phyloP scores from a whole-genome alignment of 2,888 invertebrate species.

The Archips crataeganus region DNA sequence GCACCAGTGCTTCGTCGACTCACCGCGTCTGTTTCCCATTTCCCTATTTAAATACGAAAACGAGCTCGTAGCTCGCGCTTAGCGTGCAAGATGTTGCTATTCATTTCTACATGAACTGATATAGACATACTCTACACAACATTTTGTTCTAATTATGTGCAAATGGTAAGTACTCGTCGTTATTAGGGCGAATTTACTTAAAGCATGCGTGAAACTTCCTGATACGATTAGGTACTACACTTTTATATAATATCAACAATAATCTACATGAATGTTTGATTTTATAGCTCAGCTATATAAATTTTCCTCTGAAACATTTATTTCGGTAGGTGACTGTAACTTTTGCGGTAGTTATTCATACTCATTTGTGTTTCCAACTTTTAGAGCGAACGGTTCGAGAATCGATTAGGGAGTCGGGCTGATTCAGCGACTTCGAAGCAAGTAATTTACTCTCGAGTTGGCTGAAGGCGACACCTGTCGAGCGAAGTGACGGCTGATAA shows the following conservation, averaged over 20 bases:
- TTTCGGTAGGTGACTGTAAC: slow-evolving; percentile 6
- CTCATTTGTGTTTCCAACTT: slow-evolving; percentile 62
- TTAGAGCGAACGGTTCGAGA: slow-evolving; percentile 71
- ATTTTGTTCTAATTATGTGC: slow-evolving; percentile 28
- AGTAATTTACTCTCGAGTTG: slow-evolving; percentile 85
- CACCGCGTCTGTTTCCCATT: slow-evolving; percentile 84
- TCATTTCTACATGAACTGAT: slow-evolving; percentile 65
- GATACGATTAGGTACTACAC: too few relatives aligned
- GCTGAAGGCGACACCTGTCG: slow-evolving; percentile 86
- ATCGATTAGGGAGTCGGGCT: slow-evolving; percentile 80
- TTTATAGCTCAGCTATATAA: background rate
- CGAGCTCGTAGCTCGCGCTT: slow-evolving; percentile 78
- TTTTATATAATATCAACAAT: too few relatives aligned
- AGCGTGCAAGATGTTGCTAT: slow-evolving; percentile 80
- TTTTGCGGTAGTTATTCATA: slow-evolving; percentile 59
- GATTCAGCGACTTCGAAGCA: slow-evolving; percentile 83
- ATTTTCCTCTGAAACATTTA: slow-evolving; percentile 9
- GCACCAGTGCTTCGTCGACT: slow-evolving; percentile 81
- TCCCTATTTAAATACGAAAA: slow-evolving; percentile 86
- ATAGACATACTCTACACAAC: slow-evolving; percentile 53
- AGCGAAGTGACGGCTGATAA: slow-evolving; percentile 82
- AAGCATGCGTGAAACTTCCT: slow-evolving; percentile 1
- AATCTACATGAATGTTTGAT: background rate
- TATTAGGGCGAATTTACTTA: slow-evolving; percentile 26
- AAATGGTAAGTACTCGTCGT: slow-evolving; percentile 23